Evolutionary conservation across 2,113 vertebrate species (phyloP).

Genomic region (Recurvirostra avosetta): DNA sequence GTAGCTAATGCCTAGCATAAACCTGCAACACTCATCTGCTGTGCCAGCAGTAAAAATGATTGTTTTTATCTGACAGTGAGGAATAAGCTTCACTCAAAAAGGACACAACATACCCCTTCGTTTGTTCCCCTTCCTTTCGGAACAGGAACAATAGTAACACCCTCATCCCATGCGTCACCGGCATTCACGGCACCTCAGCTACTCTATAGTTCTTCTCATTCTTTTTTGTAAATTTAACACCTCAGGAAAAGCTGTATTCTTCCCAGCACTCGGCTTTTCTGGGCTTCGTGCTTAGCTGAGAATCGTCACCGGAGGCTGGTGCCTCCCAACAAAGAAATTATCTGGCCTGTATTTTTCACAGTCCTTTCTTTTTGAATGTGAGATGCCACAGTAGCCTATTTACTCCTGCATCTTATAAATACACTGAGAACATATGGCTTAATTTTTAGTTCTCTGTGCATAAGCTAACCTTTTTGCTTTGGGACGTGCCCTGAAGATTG

Average conservation of each 20-base stretch:
- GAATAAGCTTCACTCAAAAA: not conserved
- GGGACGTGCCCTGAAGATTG: not conserved
- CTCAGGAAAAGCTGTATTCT: not conserved
- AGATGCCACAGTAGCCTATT: not conserved
- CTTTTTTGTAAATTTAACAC: not conserved
- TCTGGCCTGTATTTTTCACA: not conserved
- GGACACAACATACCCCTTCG: not conserved
- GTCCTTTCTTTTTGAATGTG: not conserved
- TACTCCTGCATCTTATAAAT: not conserved
- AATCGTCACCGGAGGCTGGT: not conserved
- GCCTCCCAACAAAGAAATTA: not conserved
- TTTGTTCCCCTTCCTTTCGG: not conserved
- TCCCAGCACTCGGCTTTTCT: not conserved
- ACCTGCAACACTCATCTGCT: not conserved
- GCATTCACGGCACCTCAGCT: not conserved
- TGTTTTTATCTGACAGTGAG: not conserved
- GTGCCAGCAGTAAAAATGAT: not conserved
- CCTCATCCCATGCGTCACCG: accelerated
- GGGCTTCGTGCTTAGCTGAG: not conserved
- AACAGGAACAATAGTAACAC: not conserved
- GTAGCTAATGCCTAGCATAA: not conserved
- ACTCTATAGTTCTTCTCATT: not conserved
- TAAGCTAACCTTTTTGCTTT: not conserved
- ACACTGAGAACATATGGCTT: not conserved
- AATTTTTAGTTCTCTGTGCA: not conserved